These are phyloP conservation scores for Exephanes ischioxanthus DNA, from an alignment of 2,888 invertebrate species.

Conservation along the genomic window DNA sequence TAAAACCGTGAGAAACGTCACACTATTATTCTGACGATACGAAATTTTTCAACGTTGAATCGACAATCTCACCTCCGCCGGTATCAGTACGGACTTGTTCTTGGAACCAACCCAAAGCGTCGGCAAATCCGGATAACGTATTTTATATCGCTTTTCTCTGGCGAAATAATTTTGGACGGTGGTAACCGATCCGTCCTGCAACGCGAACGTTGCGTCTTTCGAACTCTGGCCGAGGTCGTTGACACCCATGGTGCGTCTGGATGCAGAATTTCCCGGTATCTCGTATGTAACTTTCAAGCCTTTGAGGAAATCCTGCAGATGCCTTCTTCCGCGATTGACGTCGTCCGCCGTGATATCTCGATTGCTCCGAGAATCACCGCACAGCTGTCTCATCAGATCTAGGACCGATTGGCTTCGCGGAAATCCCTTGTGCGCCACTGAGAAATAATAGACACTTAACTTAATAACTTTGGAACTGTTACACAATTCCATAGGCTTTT, in stretches of 20 bases:
- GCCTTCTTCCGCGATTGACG: conserved; percentile 29
- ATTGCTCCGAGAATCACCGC: conserved; percentile 67
- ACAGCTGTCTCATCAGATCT: conserved; percentile 82
- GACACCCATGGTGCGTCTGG: conserved; percentile 85
- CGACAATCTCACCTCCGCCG: conserved; percentile 88
- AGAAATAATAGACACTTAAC: conserved; percentile 67
- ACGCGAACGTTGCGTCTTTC: conserved; percentile 81
- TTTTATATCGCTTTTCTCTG: conserved; percentile 82
- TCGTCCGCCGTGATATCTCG: conserved; percentile 74
- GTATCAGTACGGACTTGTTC: conserved; percentile 91
- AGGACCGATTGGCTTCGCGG: conserved; percentile 87
- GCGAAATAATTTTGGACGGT: conserved; percentile 86
- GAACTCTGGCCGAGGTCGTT: conserved; percentile 84
- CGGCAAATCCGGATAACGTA: conserved; percentile 90
- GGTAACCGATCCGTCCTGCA: conserved; percentile 76
- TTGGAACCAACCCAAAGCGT: conserved; percentile 93
- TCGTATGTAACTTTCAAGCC: conserved; percentile 85
- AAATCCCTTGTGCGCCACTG: conserved; percentile 93
- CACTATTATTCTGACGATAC: too few relatives aligned
- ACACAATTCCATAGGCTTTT: too few relatives aligned
- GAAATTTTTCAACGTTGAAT: neutral
- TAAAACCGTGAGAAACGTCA: too few relatives aligned
- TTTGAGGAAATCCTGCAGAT: conserved; percentile 82
- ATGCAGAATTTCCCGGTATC: conserved; percentile 83
- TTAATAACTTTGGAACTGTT: neutral